phyloP scores from a whole-genome alignment of 2,888 invertebrate genomes.

The Archips crataeganus region DNA sequence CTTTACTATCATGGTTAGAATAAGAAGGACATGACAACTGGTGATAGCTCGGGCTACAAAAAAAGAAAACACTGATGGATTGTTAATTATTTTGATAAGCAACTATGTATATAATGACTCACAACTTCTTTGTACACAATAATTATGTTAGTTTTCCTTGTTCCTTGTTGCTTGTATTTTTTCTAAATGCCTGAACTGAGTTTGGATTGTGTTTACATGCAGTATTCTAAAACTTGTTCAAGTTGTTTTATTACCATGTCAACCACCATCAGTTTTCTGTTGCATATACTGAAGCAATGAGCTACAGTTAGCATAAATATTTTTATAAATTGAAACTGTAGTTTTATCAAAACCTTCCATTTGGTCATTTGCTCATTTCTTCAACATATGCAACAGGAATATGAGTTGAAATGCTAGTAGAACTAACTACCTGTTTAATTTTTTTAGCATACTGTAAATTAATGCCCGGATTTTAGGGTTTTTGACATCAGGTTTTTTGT shows the following conservation, averaged over 20 bases:
- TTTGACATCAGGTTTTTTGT: too few relatives aligned
- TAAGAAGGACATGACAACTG: neutral
- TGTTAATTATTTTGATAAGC: slow-evolving; percentile 14
- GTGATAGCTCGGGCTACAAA: neutral
- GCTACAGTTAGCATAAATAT: too few relatives aligned
- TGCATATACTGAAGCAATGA: too few relatives aligned
- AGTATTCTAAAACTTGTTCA: neutral
- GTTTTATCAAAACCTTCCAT: too few relatives aligned
- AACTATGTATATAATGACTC: slow-evolving; percentile 3
- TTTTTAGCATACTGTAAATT: neutral
- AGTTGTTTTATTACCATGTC: neutral
- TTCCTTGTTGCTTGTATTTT: neutral
- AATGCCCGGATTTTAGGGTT: too few relatives aligned
- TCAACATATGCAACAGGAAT: too few relatives aligned
- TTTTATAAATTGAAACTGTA: too few relatives aligned
- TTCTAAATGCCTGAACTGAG: neutral
- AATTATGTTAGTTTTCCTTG: neutral
- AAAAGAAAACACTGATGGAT: neutral
- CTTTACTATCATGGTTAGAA: neutral
- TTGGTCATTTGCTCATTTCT: too few relatives aligned
- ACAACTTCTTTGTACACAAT: neutral
- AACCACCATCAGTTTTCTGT: too few relatives aligned
- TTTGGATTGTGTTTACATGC: neutral
- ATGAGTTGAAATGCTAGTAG: too few relatives aligned
- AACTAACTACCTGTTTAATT: neutral